Percentiles rank a stretch among this genome's conserved stretches.
Evolutionary conservation across 2,888 invertebrate genomes (phyloP).

Genomic region (Drosophila lutescens): DNA sequence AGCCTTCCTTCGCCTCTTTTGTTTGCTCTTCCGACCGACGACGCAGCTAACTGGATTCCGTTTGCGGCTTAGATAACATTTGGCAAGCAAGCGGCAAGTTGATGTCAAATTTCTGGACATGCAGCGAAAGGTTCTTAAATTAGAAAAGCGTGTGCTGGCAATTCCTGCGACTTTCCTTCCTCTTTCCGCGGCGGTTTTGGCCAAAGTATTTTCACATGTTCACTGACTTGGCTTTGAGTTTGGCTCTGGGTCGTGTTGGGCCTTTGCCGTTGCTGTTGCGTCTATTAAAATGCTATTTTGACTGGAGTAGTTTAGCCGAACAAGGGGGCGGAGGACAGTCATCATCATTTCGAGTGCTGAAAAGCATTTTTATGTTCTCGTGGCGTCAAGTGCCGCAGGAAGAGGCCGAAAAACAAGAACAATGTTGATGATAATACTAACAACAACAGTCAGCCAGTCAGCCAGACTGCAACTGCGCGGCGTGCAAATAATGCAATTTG

Average conservation of each 20-base stretch:
- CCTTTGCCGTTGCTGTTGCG: slow-evolving; percentile 44
- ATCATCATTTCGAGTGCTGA: slow-evolving; percentile 74
- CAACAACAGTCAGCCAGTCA: slow-evolving; percentile 61
- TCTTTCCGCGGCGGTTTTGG: slow-evolving; percentile 12
- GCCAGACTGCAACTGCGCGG: slow-evolving; percentile 58
- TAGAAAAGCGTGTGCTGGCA: slow-evolving; percentile 79
- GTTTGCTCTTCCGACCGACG: slow-evolving; percentile 41
- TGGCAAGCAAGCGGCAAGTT: slow-evolving; percentile 45
- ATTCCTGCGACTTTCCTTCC: slow-evolving; percentile 47
- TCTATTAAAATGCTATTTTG: slow-evolving; percentile 80
- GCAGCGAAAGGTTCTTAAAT: slow-evolving; percentile 79
- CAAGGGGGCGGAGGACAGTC: slow-evolving; percentile 52
- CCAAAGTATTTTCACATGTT: slow-evolving; percentile 76
- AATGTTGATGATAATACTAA: slow-evolving; percentile 78
- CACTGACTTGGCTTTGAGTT: slow-evolving; percentile 59
- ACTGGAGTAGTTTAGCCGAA: slow-evolving; percentile 77
- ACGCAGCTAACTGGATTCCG: slow-evolving; percentile 64
- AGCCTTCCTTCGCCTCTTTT: slow-evolving; percentile 11
- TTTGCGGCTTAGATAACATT: slow-evolving; percentile 47
- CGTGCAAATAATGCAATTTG: slow-evolving; percentile 80
- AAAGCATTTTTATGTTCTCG: slow-evolving; percentile 80
- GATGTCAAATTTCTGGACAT: slow-evolving; percentile 73
- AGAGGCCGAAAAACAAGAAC: slow-evolving; percentile 59
- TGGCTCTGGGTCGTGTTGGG: slow-evolving; percentile 67
- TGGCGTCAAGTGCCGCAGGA: slow-evolving; percentile 76